A percentile compares a stretch with the other conserved stretches of the same genome.
These are phyloP conservation scores for Callorhinus ursinus DNA, from an alignment of 2,113 vertebrate genomes.

Conservation along the genomic window DNA sequence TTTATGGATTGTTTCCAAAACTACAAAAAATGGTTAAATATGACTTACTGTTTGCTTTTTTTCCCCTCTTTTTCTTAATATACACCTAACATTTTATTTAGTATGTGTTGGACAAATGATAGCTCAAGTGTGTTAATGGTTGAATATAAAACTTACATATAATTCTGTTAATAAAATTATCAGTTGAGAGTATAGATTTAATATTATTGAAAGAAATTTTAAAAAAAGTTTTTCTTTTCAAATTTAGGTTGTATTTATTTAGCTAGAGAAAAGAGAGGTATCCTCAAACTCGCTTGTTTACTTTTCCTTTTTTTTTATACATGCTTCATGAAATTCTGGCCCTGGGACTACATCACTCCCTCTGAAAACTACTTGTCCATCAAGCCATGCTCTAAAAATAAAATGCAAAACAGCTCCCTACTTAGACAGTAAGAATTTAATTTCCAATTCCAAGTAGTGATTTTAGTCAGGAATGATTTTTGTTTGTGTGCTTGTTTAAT, in stretches of 20 bases:
- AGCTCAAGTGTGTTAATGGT: not conserved
- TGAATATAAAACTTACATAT: not conserved
- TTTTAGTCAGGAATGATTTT: not conserved
- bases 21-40: not conserved
- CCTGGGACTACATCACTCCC: not conserved
- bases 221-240: not conserved
- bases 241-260: not conserved
- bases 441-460: not conserved
- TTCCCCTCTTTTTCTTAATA: not conserved
- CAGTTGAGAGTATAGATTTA: not conserved
- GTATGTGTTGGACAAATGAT: not conserved
- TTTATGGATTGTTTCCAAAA: not conserved
- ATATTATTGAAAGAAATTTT: not conserved
- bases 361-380: not conserved
- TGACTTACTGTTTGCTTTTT: not conserved
- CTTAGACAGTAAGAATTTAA: conserved; percentile 1
- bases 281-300: not conserved
- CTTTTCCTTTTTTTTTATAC: not conserved
- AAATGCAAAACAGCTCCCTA: not conserved
- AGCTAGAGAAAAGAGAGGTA: not conserved
- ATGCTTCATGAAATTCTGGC: not conserved
- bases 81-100: not conserved
- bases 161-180: not conserved
- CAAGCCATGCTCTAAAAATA: not conserved
- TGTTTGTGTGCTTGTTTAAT: not conserved